phyloP scores from a whole-genome alignment of 2,797 vertebrate species.

The Notolabrus celidotus region DNA sequence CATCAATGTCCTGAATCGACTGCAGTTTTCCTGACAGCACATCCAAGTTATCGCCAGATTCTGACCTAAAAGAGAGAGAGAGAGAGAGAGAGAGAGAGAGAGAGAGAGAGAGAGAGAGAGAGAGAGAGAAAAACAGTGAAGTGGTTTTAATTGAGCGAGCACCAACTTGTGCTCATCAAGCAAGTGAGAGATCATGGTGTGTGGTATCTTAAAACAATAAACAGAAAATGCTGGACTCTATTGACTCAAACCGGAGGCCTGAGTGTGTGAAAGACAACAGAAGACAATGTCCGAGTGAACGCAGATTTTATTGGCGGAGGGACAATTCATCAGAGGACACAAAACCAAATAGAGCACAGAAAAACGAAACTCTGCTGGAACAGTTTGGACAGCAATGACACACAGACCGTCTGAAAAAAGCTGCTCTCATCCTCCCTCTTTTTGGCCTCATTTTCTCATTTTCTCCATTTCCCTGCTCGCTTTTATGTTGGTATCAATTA shows the following conservation, averaged over 20 bases:
- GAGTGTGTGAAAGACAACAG: conserved; percentile 25
- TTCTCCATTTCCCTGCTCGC: conserved; percentile 33
- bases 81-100: no score
- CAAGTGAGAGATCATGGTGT: background rate
- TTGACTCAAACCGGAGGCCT: conserved; percentile 4
- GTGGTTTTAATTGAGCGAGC: background rate
- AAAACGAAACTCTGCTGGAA: conserved; percentile 50
- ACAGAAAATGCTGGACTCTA: background rate
- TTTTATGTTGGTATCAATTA: conserved; percentile 48
- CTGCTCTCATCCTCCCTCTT: conserved; percentile 21
- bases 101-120: no score
- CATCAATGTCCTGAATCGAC: conserved; percentile 89
- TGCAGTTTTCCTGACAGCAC: conserved; percentile 88
- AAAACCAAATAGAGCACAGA: conserved; percentile 41
- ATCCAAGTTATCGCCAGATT: conserved; percentile 85
- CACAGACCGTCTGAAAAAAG: conserved; percentile 18
- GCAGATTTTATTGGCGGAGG: conserved; percentile 35
- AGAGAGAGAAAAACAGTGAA: background rate
- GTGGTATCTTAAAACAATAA: conserved; percentile 17
- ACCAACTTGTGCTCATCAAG: background rate
- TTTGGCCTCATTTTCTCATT: conserved; percentile 36
- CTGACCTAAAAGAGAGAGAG: conserved; percentile 79
- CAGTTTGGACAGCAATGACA: conserved; percentile 40
- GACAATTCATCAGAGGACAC: conserved; percentile 41
- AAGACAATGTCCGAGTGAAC: conserved; percentile 28